A percentile compares a stretch with the other conserved stretches of the same genome.
phyloP scores from a whole-genome alignment of 1,140 invertebrate species.

The Mesaphorura yosii region DNA sequence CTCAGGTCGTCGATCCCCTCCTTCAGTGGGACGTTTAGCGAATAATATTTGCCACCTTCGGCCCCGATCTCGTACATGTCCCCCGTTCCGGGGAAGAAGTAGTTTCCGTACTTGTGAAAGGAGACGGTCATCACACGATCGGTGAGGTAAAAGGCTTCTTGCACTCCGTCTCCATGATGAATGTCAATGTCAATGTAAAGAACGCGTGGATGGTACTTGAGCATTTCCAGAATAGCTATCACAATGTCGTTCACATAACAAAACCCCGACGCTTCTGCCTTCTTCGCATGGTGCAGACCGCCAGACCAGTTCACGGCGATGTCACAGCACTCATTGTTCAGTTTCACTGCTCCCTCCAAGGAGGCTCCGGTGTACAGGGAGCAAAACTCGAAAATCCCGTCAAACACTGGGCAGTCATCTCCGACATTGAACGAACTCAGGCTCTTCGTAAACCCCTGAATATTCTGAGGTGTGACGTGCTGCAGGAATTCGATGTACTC shows the following conservation, averaged over 20 bases:
- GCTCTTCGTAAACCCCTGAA: slow-evolving; percentile 86
- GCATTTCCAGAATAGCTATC: slow-evolving; percentile 88
- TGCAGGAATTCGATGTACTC: slow-evolving; percentile 97
- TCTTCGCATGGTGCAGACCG: slow-evolving; percentile 98
- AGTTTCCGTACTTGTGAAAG: slow-evolving; percentile 98
- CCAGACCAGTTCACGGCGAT: slow-evolving; percentile 99
- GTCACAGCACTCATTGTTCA: slow-evolving; percentile 88
- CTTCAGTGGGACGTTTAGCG: slow-evolving; percentile 90
- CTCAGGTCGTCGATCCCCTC: slow-evolving; percentile 93
- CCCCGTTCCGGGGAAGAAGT: slow-evolving; percentile 93
- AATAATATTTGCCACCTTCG: slow-evolving; percentile 86
- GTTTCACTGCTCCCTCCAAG: slow-evolving; percentile 82
- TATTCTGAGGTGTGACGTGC: slow-evolving; percentile 88
- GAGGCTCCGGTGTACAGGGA: slow-evolving; percentile 95
- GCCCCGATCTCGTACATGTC: slow-evolving; percentile 97
- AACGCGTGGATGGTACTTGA: slow-evolving; percentile 83
- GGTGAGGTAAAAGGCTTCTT: slow-evolving; percentile 97
- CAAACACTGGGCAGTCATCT: slow-evolving; percentile 63
- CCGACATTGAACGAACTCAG: slow-evolving; percentile 92
- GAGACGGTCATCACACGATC: slow-evolving; percentile 99
- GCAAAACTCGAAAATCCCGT: slow-evolving; percentile 90
- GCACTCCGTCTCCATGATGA: slow-evolving; percentile 98
- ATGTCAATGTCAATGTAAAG: slow-evolving; percentile 99
- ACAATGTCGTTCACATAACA: slow-evolving; percentile 99
- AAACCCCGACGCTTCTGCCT: slow-evolving; percentile 95